Conservation (phyloP, 2,797 vertebrate genomes). For the Chrosomus eos region DNA sequence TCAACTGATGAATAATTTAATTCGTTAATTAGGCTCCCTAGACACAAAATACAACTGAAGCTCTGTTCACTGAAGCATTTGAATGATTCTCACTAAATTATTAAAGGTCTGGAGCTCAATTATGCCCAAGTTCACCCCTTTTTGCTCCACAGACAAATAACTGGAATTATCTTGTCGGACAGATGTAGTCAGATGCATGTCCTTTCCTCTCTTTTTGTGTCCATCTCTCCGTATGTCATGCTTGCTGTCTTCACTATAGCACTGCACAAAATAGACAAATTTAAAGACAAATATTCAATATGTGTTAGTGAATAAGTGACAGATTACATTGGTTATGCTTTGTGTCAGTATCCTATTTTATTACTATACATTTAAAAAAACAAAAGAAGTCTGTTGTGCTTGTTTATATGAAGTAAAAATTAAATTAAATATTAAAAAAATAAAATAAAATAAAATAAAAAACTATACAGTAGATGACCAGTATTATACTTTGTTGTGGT, state of each 20-base stretch:
- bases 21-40: neutral
- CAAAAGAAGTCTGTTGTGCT: neutral
- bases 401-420: too few relatives aligned
- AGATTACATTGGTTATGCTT: neutral
- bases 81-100: neutral
- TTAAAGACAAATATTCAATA: neutral
- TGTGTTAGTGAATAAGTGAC: neutral
- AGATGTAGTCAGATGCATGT: neutral
- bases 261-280: too few relatives aligned
- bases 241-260: too few relatives aligned
- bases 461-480: too few relatives aligned
- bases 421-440: too few relatives aligned
- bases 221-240: too few relatives aligned
- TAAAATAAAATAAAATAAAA: too few relatives aligned
- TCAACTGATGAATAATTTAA: neutral
- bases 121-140: neutral
- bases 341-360: too few relatives aligned
- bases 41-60: neutral
- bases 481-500: too few relatives aligned
- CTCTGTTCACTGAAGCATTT: neutral
- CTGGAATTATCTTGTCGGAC: neutral
- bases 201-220: too few relatives aligned
- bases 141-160: neutral
- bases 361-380: too few relatives aligned
- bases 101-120: neutral